These are phyloP conservation scores for Enteromius unitaeniatus DNA, from an alignment of 2,797 vertebrate species.

Conservation along the genomic window DNA sequence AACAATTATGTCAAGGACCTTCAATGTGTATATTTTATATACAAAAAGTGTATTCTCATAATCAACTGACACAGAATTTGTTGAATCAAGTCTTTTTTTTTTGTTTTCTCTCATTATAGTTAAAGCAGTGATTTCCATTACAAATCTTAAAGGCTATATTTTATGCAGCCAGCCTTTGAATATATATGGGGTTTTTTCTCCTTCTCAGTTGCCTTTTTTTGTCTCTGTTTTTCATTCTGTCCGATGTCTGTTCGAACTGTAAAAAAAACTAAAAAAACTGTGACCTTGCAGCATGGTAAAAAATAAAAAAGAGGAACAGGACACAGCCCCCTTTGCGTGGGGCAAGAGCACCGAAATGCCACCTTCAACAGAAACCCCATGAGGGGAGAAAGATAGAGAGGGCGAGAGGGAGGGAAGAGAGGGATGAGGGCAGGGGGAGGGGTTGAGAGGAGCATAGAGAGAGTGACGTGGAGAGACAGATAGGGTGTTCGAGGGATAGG, in stretches of 20 bases:
- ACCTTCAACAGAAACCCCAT: slow-evolving; percentile 51
- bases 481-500: slow-evolving; percentile 50
- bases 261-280: slow-evolving; percentile 59
- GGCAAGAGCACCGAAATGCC: slow-evolving; percentile 34
- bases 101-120: too few species aligned
- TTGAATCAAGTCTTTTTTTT: too few species aligned
- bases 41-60: too few species aligned
- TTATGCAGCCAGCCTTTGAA: too few species aligned
- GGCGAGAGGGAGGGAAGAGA: slow-evolving; percentile 53
- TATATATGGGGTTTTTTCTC: too few species aligned
- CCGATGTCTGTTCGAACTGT: slow-evolving; percentile 30
- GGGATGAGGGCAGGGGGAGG: slow-evolving; percentile 47
- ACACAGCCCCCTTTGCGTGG: background rate
- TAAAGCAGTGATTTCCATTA: too few species aligned
- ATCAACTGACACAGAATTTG: too few species aligned
- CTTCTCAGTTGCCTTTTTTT: background rate
- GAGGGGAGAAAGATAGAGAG: slow-evolving; percentile 58
- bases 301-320: slow-evolving; percentile 15
- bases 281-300: slow-evolving; percentile 78
- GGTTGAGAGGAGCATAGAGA: slow-evolving; percentile 41
- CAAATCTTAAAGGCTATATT: too few species aligned
- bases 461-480: slow-evolving; percentile 37
- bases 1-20: too few species aligned
- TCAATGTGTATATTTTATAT: too few species aligned
- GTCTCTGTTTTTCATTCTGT: background rate